Evolutionary conservation across 2,888 invertebrate species (phyloP).

Genomic region (Microplitis manilae): DNA sequence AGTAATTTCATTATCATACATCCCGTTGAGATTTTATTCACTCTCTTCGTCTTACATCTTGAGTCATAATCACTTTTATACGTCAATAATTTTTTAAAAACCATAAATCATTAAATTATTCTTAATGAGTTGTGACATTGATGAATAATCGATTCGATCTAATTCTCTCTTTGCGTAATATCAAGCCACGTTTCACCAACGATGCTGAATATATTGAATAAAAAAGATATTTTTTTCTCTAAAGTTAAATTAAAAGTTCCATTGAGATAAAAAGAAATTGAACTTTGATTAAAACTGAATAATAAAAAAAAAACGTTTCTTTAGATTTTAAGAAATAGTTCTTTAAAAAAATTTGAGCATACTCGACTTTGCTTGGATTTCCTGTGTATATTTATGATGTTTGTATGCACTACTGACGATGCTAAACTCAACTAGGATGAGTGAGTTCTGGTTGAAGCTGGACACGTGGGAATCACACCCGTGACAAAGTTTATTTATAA

Average conservation of each 20-base stretch:
- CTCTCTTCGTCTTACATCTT: background rate
- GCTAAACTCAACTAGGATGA: background rate
- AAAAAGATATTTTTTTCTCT: background rate
- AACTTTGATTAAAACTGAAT: background rate
- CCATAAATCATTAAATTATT: background rate
- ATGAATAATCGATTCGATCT: background rate
- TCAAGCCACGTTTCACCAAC: background rate
- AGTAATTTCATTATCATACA: background rate
- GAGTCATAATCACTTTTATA: background rate
- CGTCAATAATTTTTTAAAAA: background rate
- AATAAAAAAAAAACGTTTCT: background rate
- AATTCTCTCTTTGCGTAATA: background rate
- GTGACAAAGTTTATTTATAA: constrained; percentile 61
- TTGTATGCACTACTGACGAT: background rate
- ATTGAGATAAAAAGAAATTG: background rate
- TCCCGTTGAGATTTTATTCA: background rate
- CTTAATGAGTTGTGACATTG: background rate
- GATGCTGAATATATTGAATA: background rate
- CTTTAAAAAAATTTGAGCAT: background rate
- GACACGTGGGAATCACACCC: constrained; percentile 48
- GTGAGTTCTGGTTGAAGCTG: constrained; percentile 43
- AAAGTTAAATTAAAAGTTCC: background rate
- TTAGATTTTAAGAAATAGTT: background rate
- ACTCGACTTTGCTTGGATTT: background rate
- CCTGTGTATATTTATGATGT: background rate